Evolutionary conservation across 2,888 invertebrate species (phyloP).

Genomic region (Listrodromus nycthemerus): DNA sequence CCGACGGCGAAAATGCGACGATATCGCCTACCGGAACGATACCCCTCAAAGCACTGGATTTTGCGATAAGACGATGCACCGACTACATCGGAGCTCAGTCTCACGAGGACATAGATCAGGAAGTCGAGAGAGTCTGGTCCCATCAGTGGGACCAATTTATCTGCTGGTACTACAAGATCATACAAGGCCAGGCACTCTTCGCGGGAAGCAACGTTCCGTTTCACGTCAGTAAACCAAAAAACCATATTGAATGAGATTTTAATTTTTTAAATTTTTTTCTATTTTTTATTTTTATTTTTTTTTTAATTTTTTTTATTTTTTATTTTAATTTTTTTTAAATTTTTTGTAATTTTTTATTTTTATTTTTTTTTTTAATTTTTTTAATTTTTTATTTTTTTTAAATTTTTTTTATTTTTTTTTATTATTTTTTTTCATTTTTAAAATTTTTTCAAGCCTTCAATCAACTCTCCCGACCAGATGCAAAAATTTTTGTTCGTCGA

Average conservation of each 20-base stretch:
- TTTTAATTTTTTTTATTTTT: too few relatives aligned
- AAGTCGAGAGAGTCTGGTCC: constrained; percentile 90
- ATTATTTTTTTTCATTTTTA: too few relatives aligned
- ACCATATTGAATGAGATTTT: background rate
- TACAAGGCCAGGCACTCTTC: constrained; percentile 83
- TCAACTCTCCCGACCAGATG: too few relatives aligned
- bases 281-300: background rate
- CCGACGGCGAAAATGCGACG: constrained; percentile 86
- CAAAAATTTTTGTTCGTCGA: too few relatives aligned
- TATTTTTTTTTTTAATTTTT: too few relatives aligned
- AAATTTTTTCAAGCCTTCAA: too few relatives aligned
- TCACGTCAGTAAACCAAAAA: constrained; percentile 75
- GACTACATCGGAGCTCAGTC: constrained; percentile 91
- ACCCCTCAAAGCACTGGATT: constrained; percentile 91
- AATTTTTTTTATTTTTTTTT: too few relatives aligned
- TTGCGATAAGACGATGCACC: constrained; percentile 92
- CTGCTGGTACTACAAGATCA: constrained; percentile 88
- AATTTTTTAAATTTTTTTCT: too few relatives aligned
- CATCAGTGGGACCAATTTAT: constrained; percentile 96
- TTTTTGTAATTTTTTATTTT: too few relatives aligned
- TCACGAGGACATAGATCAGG: constrained; percentile 92
- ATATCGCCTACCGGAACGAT: constrained; percentile 88
- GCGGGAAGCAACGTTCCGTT: constrained; percentile 77
- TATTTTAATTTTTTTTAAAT: too few relatives aligned
- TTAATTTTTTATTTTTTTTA: too few relatives aligned